Evolutionary conservation across 2,113 vertebrate genomes (phyloP).

Genomic region (Poeciliopsis turrubarensis): DNA sequence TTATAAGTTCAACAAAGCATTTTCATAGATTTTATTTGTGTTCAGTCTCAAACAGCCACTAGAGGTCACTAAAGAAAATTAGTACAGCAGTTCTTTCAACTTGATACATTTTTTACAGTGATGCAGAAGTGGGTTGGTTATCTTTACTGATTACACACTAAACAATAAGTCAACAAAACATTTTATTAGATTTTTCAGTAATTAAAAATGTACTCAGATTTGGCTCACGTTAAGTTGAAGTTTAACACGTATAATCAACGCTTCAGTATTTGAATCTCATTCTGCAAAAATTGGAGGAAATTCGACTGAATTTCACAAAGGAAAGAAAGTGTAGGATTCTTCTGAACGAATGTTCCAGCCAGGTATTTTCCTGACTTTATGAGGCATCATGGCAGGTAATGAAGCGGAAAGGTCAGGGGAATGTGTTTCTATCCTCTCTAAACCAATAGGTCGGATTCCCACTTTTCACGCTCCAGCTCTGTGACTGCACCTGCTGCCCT

Average conservation of each 20-base stretch:
- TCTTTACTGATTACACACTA: neutral
- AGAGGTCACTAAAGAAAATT: slow-evolving; percentile 59
- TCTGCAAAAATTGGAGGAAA: neutral
- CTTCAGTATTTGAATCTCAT: neutral
- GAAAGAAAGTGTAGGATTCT: neutral
- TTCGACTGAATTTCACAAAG: neutral
- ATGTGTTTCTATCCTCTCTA: slow-evolving; percentile 67
- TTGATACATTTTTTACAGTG: neutral
- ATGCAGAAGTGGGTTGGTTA: neutral
- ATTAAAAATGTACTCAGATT: neutral
- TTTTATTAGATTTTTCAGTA: too few species aligned
- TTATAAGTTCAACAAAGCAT: too few species aligned
- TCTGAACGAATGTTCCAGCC: slow-evolving; percentile 23
- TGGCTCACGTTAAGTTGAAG: neutral
- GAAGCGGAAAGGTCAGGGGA: slow-evolving; percentile 70
- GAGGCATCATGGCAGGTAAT: slow-evolving; percentile 66
- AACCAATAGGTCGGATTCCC: slow-evolving; percentile 73
- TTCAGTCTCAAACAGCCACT: slow-evolving; percentile 16
- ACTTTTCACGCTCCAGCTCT: slow-evolving; percentile 65
- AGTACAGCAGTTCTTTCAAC: neutral
- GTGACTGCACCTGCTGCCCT: slow-evolving; percentile 73
- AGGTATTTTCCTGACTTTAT: slow-evolving; percentile 61
- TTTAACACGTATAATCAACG: neutral
- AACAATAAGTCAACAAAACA: neutral
- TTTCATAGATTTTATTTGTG: neutral